These are phyloP conservation scores for Euura lappo DNA, from an alignment of 1,140 invertebrate species.

Conservation along the genomic window DNA sequence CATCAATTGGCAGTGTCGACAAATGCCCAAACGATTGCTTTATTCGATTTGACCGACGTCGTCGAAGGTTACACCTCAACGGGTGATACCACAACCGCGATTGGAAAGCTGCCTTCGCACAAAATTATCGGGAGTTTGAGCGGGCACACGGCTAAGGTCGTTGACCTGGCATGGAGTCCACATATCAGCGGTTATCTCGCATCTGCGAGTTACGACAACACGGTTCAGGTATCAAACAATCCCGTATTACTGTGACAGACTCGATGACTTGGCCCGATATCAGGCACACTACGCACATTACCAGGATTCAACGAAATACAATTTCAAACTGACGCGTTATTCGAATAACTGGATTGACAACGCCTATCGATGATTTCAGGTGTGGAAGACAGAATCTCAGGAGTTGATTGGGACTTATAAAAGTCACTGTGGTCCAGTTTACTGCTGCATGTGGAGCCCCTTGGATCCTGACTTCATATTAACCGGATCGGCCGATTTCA, in stretches of 20 bases:
- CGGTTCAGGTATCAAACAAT: conserved; percentile 64
- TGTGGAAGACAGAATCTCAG: conserved; percentile 72
- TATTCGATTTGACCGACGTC: conserved; percentile 61
- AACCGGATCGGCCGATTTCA: conserved; percentile 67
- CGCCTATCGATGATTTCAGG: conserved; percentile 54
- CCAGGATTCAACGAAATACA: too few relatives aligned
- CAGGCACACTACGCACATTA: too few relatives aligned
- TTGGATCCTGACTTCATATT: conserved; percentile 67
- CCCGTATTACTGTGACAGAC: too few relatives aligned
- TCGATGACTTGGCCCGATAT: too few relatives aligned
- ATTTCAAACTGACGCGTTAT: too few relatives aligned
- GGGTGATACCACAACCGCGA: conserved; percentile 28
- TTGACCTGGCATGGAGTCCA: conserved; percentile 75
- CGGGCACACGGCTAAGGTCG: conserved; percentile 67
- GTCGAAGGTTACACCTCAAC: neutral
- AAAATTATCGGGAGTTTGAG: conserved; percentile 60
- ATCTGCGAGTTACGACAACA: conserved; percentile 72
- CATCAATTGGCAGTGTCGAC: conserved; percentile 71
- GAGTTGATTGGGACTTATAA: conserved; percentile 63
- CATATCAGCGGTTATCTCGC: conserved; percentile 71
- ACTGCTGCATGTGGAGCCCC: conserved; percentile 70
- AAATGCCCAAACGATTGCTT: conserved; percentile 60
- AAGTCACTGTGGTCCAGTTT: conserved; percentile 62
- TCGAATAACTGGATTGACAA: neutral
- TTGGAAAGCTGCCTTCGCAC: conserved; percentile 37